Base-by-base conservation (phyloP, 2,113 vertebrate species). In the Hepsetus odoe region DNA sequence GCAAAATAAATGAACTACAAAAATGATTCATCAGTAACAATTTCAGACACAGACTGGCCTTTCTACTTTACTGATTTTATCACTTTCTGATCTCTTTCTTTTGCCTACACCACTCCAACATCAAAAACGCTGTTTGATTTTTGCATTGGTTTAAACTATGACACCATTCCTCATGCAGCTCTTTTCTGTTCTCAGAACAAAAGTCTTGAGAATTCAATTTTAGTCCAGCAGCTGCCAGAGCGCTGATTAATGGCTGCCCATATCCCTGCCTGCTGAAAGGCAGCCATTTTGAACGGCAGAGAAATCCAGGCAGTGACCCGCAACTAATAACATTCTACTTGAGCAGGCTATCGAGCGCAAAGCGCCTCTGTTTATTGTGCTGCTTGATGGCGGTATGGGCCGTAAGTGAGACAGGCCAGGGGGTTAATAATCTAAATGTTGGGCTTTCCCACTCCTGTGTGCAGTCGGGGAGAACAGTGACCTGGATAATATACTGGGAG, bases 261-360 rank as follows among this genome's bases (percentile, higher is more conserved):
- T 90, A 83, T 88, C 86, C 73, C 82, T 87, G 90, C 89, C 87
- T 90, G 86, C 86, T 90, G 89, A 87, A 91, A 92, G 88, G 87
- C 88, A 90, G 90, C 89, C 89, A 87, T 90, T 79, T 84, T 88
- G 88, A 89, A 86, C 90, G 87, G 87, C 81, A 84, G 86, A 85
- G 87, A 87, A 91, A 82, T 87, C 89, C 87, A 80, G 83, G 79
- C 86, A 40, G 72, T 89, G 90, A 93, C 89, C 91, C 89, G 85
- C 83, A 90, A 91, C 91, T 93, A 93, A 93, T 93, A 91, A 90
- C 91, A 87, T 92, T 90, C 82, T 89, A 91, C 88, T 91, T 85
- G 87, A 92, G 90, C 90, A 90, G 89, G 89, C 89, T 90, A 90
- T 89, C 85, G 86, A 86, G 88, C 83, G 84, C 86, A 83, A 80